Percentiles rank a stretch among this genome's conserved stretches.
Evolutionary conservation across 2,113 vertebrate species (phyloP).

Genomic region (Trochalopteron elliotii): DNA sequence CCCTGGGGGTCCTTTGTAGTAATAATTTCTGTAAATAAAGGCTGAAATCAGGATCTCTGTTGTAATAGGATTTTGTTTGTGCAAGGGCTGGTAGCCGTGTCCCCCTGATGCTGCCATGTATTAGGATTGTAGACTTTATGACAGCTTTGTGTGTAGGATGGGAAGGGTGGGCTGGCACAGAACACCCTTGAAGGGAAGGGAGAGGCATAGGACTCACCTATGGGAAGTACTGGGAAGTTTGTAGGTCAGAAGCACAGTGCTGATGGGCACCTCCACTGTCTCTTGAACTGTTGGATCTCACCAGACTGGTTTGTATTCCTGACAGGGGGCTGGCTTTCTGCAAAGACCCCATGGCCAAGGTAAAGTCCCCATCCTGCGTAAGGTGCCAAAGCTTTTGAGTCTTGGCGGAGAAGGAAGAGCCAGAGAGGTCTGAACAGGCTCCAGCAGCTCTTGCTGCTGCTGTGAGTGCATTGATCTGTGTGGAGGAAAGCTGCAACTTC

Average conservation of each 20-base stretch:
- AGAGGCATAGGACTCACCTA: background rate
- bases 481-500: background rate
- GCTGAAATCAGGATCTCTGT: constrained; percentile 21
- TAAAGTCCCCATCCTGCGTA: fast-evolving
- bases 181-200: background rate
- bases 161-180: background rate
- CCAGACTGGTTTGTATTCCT: background rate
- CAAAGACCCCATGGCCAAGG: background rate
- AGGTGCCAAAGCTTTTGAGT: background rate
- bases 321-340: background rate
- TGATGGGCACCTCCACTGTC: background rate
- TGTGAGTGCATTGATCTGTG: background rate
- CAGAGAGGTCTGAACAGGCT: background rate
- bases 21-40: constrained; percentile 70
- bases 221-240: background rate
- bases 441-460: background rate
- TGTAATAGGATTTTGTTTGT: constrained; percentile 60
- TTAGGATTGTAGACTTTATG: background rate
- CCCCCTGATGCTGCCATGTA: background rate
- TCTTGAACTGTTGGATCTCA: background rate
- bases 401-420: background rate
- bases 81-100: background rate
- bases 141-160: background rate
- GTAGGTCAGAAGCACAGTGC: background rate
- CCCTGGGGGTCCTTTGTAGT: constrained; percentile 55